Evolutionary conservation across 1,140 invertebrate species (phyloP).

Genomic region (Stenopsyche tienmushanensis): DNA sequence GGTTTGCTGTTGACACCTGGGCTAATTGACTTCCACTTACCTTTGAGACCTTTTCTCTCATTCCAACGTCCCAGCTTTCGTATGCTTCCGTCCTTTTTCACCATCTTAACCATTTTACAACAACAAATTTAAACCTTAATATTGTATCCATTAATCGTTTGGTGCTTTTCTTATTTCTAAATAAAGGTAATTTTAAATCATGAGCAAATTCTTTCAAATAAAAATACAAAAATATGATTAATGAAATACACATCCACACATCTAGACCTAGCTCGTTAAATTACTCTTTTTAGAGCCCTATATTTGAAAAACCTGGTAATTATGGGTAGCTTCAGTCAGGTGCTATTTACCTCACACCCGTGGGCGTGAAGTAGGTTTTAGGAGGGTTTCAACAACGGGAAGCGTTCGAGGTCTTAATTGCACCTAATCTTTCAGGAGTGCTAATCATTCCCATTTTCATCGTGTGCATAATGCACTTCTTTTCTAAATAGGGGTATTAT

Average conservation of each 20-base stretch:
- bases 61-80: background rate
- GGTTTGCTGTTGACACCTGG: conserved; percentile 37
- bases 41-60: conserved; percentile 26
- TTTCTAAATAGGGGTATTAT: too few species aligned
- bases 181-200: too few species aligned
- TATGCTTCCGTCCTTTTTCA: background rate
- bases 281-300: too few species aligned
- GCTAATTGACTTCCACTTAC: conserved; percentile 34
- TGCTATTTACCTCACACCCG: background rate
- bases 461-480: background rate
- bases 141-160: background rate
- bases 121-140: conserved; percentile 2
- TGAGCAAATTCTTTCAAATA: background rate
- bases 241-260: background rate
- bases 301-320: background rate
- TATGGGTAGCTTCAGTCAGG: background rate
- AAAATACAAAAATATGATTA: background rate
- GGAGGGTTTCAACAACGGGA: conserved; percentile 15
- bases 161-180: background rate
- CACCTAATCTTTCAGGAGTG: conserved; percentile 12
- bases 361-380: background rate
- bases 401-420: conserved; percentile 14
- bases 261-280: background rate
- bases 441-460: conserved; percentile 26
- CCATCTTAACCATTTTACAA: background rate